A percentile compares a stretch with the other conserved stretches of the same genome.
Evolutionary conservation across 1,140 invertebrate genomes (phyloP).

Genomic region (Drusus annulatus): DNA sequence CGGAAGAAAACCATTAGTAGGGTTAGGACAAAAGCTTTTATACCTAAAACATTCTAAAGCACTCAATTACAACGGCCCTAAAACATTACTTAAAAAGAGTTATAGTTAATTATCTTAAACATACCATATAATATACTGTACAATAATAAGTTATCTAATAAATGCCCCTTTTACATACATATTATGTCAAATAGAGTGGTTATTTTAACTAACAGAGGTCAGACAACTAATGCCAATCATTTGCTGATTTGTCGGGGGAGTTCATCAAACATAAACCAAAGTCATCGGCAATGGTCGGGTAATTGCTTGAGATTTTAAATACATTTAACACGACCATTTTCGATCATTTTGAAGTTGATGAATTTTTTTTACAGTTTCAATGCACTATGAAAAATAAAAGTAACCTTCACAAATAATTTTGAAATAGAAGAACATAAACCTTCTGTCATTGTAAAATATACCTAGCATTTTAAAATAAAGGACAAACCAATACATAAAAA

Average conservation of each 20-base stretch:
- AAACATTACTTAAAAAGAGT: constrained; percentile 25
- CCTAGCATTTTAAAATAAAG: too few relatives aligned
- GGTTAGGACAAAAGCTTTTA: constrained; percentile 46
- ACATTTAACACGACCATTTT: too few relatives aligned
- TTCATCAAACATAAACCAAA: too few relatives aligned
- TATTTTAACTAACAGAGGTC: background rate
- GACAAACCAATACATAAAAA: background rate
- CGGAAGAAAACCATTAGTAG: constrained; percentile 34
- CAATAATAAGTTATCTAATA: constrained; percentile 54
- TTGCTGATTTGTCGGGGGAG: too few relatives aligned
- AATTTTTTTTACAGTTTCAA: too few relatives aligned
- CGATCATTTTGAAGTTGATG: too few relatives aligned
- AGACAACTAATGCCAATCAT: background rate
- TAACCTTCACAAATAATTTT: too few relatives aligned
- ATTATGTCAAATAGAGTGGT: constrained; percentile 10
- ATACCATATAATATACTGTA: constrained; percentile 50
- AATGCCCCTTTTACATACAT: constrained; percentile 41
- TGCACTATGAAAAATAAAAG: too few relatives aligned
- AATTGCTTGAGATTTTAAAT: too few relatives aligned
- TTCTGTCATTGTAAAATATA: too few relatives aligned
- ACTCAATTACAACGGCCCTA: constrained; percentile 34
- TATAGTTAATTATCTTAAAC: constrained; percentile 19
- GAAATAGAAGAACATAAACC: too few relatives aligned
- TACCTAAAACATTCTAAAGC: constrained; percentile 31
- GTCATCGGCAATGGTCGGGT: too few relatives aligned